Evolutionary conservation across 2,113 vertebrate genomes (phyloP).

Genomic region (Nipponia nippon): DNA sequence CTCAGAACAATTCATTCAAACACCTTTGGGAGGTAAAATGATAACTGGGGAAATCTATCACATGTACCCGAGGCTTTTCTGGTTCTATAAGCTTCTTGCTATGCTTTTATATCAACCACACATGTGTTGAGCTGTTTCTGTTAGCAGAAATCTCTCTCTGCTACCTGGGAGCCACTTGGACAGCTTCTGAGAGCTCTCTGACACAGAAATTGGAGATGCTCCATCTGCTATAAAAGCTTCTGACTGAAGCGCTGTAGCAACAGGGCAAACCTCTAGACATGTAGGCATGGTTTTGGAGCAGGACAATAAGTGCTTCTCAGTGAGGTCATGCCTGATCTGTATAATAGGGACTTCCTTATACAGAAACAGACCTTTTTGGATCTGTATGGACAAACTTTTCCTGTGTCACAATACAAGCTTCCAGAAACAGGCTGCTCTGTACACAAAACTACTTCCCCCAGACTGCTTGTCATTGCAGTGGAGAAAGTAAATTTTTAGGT

Average conservation of each 20-base stretch:
- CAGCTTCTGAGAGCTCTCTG: not conserved
- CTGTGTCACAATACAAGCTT: not conserved
- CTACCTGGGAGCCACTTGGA: not conserved
- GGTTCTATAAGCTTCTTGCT: not conserved
- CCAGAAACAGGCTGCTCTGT: not conserved
- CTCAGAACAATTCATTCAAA: not conserved
- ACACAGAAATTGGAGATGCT: not conserved
- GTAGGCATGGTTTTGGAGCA: not conserved
- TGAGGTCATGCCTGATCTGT: not conserved
- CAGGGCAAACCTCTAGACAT: not conserved
- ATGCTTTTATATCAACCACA: not conserved
- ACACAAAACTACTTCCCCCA: not conserved
- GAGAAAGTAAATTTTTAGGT: not conserved
- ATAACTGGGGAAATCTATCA: not conserved
- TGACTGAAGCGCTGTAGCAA: not conserved
- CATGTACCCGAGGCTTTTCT: not conserved
- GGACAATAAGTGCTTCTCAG: not conserved
- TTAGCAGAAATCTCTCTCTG: not conserved
- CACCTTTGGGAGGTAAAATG: not conserved
- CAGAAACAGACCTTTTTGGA: not conserved
- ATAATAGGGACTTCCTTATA: not conserved
- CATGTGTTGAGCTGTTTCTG: not conserved
- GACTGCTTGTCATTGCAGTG: accelerated
- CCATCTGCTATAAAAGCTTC: not conserved
- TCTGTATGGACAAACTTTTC: not conserved